Evolutionary conservation across 2,113 vertebrate species (phyloP).

Genomic region (Pionites leucogaster): DNA sequence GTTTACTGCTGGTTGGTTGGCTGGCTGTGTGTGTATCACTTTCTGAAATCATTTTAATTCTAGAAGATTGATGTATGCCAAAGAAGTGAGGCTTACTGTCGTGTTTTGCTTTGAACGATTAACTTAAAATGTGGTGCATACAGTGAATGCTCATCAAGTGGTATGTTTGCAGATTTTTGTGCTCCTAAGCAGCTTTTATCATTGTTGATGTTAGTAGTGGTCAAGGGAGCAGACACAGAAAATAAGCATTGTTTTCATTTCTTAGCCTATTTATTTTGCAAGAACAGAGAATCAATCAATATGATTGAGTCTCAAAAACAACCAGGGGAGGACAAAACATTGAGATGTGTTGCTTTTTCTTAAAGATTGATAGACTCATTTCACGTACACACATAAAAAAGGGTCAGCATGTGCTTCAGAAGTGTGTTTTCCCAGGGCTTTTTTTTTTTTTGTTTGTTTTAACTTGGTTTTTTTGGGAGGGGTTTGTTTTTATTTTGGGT

Average conservation of each 20-base stretch:
- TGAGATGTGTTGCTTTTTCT: not conserved
- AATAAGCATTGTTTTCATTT: not conserved
- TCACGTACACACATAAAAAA: not conserved
- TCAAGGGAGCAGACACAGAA: not conserved
- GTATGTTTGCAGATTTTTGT: not conserved
- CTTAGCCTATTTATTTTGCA: slow-evolving; percentile 1
- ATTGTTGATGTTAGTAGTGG: not conserved
- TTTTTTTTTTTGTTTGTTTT: not conserved
- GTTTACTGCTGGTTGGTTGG: not conserved
- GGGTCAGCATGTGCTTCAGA: not conserved
- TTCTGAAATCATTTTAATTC: not conserved
- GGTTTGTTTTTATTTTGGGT: not conserved
- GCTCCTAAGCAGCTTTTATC: not conserved
- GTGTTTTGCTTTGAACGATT: not conserved
- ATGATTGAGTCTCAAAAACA: not conserved
- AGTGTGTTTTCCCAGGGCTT: not conserved
- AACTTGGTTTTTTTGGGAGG: not conserved
- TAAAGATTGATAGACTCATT: not conserved
- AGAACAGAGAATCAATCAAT: not conserved
- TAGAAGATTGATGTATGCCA: not conserved
- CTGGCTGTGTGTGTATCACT: not conserved
- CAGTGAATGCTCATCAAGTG: not conserved
- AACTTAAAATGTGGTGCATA: not conserved
- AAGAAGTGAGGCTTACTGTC: not conserved
- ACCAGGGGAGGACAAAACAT: not conserved